Percentiles rank a stretch among this genome's conserved stretches.
Evolutionary conservation across 2,113 vertebrate genomes (phyloP).

Genomic region (Rattus norvegicus): GRCr8 NC_086027.1:25789501-25790000

Average conservation of each 20-base stretch:
- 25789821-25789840: slow-evolving; percentile 85
- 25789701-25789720: neutral
- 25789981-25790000: slow-evolving; percentile 78
- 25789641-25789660: neutral
- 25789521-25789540: neutral
- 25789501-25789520: neutral
- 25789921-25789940: slow-evolving; percentile 77
- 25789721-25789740: slow-evolving; percentile 29
- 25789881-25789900: slow-evolving; percentile 79
- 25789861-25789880: slow-evolving; percentile 87
- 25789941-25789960: slow-evolving; percentile 80
- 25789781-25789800: slow-evolving; percentile 84
- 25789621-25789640: neutral
- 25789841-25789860: slow-evolving; percentile 77
- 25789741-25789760: neutral
- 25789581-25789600: neutral
- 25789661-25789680: neutral
- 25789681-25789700: neutral
- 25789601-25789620: neutral
- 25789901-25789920: slow-evolving; percentile 55
- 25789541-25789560: neutral
- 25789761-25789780: slow-evolving; percentile 77
- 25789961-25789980: slow-evolving; percentile 65
- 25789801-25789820: slow-evolving; percentile 79
- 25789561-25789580: neutral